Evolutionary conservation across 2,113 vertebrate genomes (phyloP), one percentile per base, ranked within the genome.

Genomic region (Heloderma charlesbogerti): DNA sequence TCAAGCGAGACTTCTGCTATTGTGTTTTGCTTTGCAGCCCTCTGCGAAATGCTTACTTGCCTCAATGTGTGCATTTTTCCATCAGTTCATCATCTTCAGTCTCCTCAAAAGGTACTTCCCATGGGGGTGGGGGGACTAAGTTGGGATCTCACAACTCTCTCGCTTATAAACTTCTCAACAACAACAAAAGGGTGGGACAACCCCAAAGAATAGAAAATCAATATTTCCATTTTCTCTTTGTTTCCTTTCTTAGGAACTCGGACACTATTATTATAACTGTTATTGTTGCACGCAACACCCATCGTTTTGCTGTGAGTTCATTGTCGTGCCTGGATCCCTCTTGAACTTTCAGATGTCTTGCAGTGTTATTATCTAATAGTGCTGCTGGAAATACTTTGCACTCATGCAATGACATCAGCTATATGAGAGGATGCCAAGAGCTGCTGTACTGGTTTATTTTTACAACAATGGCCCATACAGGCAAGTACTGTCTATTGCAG

Each of bases 161-260:
- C 79, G 93, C 93, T 94, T 93, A 90, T 4, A 88, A 86, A 89
- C 25, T 10, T 95, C 27, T 93, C 88, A 92, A 66, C 4, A 87
- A 92, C 72, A 89, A 72, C 6, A 40, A 54, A 22, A 27, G 34
- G 54, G 16, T n/a, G 74, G 34, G 40, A 27, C n/a, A 57, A 45
- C n/a, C n/a, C n/a, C n/a, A 51, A 45, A 45, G 3, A 74, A 75
- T 6, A 63, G 45, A 69, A 95, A 94, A 94, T 94, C 92, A 96
- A 51, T 96, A 93, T 93, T 93, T 94, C 86, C 18, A 88, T 94
- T 94, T 95, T 75, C 67, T 95, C 54, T 93, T 88, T 85, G 20
- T 48, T 93, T 92, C 34, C 92, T 94, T 94, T 80, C 54, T 90
- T 83, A 93, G 91, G n/a, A 94, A 84, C 45, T 51, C 88, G 84